Base-by-base conservation (phyloP, 2,797 vertebrate species). In the Leptoclinus maculatus region DNA sequence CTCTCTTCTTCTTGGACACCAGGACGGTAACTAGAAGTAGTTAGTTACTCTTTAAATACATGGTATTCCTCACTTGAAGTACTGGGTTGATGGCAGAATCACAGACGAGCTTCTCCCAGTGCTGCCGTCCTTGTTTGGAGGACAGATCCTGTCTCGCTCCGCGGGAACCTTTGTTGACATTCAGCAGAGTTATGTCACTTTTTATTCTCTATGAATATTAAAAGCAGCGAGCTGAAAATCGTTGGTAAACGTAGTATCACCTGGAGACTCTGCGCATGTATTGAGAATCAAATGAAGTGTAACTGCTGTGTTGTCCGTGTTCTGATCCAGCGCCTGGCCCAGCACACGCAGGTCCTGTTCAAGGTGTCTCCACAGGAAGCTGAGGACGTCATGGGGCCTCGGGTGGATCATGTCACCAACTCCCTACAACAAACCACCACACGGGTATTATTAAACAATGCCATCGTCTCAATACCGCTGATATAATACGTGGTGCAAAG, bases 311-410 rank as follows among this genome's bases (percentile, higher is more conserved):
- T 94, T 58, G 38, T 95, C 95, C 54, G 64, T 12, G 88, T 95
- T 96, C 84, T 88, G 87, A 74, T 86, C 85, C 79, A 96, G 82
- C 38, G 82, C 78, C n/a, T 79, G 13, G 0, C 91, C 89, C 86
- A 96, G 29, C 11, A 88, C 71, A 1, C 17, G 3, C 82, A 96
- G 4, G 88, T 96, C 95, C 59, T 74, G 87, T 29, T 95, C 89
- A 2, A 96, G 89, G 59, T 96, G 95, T 1, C 34, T 17, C 93
- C 89, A 94, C 57, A 96, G 87, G 84, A 96, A 96, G 62, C 2
- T 25, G 9, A 45, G 1, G 6, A 92, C 91, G 38, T 95, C 53
- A 0, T 0, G 0, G 0, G 92, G 83, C 1, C 0, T 3, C 1
- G 91, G 92, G 7, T 89, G 88, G 74, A 95, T 94, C 91, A 95